Conservation (phyloP, 2,113 vertebrate genomes). For the Aix galericulata region DNA sequence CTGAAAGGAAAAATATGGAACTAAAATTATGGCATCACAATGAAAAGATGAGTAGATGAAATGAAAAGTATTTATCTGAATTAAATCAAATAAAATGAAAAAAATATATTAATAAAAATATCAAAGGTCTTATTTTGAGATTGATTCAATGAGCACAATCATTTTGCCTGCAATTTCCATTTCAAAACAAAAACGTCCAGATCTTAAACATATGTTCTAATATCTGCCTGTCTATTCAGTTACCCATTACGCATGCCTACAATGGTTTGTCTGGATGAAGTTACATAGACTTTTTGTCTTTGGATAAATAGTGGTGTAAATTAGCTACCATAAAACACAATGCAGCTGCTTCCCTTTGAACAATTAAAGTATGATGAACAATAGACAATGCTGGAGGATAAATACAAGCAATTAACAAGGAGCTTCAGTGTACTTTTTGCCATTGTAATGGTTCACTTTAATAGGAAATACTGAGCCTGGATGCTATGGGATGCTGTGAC, state of each 20-base stretch:
- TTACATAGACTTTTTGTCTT: not conserved
- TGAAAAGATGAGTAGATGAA: not conserved
- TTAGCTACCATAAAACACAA: not conserved
- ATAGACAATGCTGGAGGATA: not conserved
- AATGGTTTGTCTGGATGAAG: not conserved
- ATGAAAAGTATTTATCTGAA: not conserved
- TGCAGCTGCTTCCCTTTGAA: not conserved
- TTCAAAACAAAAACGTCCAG: not conserved
- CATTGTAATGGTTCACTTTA: not conserved
- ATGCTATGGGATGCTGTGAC: rapidly evolving
- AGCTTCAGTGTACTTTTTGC: not conserved
- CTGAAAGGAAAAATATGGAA: not conserved
- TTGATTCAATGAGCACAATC: not conserved
- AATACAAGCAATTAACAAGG: not conserved
- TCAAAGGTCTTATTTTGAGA: not conserved
- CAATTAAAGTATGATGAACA: not conserved
- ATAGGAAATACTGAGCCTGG: not conserved
- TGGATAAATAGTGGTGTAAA: not conserved
- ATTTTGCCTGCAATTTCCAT: not conserved
- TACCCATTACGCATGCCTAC: not conserved
- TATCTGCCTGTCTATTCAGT: not conserved
- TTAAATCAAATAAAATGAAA: not conserved
- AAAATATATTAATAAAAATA: not conserved
- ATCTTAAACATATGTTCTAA: not conserved
- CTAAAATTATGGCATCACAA: not conserved